A percentile compares a stretch with the other conserved stretches of the same genome.
These are phyloP conservation scores for Lasius platythorax DNA, from an alignment of 2,888 invertebrate genomes.

Conservation along the genomic window DNA sequence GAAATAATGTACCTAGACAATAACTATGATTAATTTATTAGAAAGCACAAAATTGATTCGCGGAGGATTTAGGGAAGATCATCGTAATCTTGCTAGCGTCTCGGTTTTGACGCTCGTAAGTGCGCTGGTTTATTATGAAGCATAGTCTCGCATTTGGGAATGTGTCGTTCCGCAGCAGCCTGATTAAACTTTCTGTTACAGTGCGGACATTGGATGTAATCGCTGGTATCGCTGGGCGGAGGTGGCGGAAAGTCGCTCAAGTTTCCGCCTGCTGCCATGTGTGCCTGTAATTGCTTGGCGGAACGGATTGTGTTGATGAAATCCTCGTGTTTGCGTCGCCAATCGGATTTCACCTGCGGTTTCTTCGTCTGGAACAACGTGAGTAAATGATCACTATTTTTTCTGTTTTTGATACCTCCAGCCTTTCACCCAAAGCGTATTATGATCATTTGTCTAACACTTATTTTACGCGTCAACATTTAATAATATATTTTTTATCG, in stretches of 20 bases:
- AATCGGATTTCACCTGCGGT: slow-evolving; percentile 87
- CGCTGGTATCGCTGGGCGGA: slow-evolving; percentile 95
- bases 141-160: slow-evolving; percentile 95
- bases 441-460: not conserved
- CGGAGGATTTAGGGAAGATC: not conserved
- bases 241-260: slow-evolving; percentile 96
- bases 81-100: slow-evolving; percentile 54
- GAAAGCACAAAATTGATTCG: not conserved
- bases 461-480: not conserved
- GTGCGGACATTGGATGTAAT: slow-evolving; percentile 96
- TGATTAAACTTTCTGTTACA: slow-evolving; percentile 95
- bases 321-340: slow-evolving; percentile 97
- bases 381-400: not conserved
- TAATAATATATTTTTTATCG: not conserved
- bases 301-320: slow-evolving; percentile 96
- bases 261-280: slow-evolving; percentile 94
- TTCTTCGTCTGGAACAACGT: slow-evolving; percentile 71
- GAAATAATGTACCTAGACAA: not conserved
- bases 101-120: slow-evolving; percentile 65
- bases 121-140: slow-evolving; percentile 92
- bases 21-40: slow-evolving; percentile 17
- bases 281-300: slow-evolving; percentile 94
- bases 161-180: slow-evolving; percentile 95
- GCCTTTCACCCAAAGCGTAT: not conserved
- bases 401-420: too few relatives aligned